A percentile compares a stretch with the other conserved stretches of the same genome.
phyloP scores from a whole-genome alignment of 2,888 invertebrate genomes.

The Tenthredo scrophulariae region DNA sequence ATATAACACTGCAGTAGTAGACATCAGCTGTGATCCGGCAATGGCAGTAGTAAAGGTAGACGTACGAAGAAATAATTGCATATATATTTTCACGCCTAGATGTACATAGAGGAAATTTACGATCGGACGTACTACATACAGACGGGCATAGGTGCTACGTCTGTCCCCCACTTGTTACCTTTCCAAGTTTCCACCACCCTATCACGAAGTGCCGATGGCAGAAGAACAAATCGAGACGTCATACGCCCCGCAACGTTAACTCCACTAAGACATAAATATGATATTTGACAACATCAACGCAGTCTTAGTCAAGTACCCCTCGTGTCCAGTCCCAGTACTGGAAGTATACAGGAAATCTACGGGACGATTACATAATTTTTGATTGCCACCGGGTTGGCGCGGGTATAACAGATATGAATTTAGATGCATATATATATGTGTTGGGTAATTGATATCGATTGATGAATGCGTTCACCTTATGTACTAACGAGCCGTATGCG shows the following conservation, averaged over 20 bases:
- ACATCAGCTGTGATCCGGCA: conserved; percentile 21
- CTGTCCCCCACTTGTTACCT: conserved; percentile 55
- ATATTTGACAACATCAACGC: conserved; percentile 57
- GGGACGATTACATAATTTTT: conserved; percentile 58
- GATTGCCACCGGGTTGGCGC: conserved; percentile 56
- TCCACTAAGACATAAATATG: conserved; percentile 62
- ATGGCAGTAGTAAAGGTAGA: conserved; percentile 46
- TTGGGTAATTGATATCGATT: not conserved
- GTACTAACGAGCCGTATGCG: not conserved
- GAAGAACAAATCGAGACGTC: conserved; percentile 47
- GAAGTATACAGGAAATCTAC: conserved; percentile 46
- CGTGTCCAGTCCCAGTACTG: conserved; percentile 14
- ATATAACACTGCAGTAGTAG: conserved; percentile 26
- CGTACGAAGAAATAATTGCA: conserved; percentile 35
- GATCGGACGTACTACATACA: not conserved
- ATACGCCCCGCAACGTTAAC: conserved; percentile 57
- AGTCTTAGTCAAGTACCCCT: conserved; percentile 45
- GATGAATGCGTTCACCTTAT: not conserved
- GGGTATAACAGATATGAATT: not conserved
- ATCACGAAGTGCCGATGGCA: conserved; percentile 32
- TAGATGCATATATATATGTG: not conserved
- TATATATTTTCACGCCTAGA: not conserved
- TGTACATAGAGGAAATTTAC: not conserved
- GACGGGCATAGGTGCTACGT: conserved; percentile 26
- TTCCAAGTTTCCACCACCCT: conserved; percentile 50